Conservation (phyloP, 2,113 vertebrate species). For the Neodontobutis hainanensis region DNA sequence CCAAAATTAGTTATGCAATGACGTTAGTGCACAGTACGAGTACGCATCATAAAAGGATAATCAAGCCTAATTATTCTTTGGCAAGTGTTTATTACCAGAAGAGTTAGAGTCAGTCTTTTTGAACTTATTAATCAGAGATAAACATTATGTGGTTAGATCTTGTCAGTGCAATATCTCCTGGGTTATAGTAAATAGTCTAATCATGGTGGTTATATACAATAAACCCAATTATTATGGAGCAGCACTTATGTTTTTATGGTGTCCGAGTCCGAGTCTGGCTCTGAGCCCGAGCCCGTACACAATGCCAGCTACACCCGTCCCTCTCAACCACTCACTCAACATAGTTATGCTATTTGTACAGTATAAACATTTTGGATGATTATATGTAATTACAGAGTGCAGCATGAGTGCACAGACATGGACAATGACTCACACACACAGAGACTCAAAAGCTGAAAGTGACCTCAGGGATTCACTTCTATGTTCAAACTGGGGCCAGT, state of each 20-base stretch:
- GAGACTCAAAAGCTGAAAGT: conserved; percentile 27
- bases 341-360: conserved; percentile 66
- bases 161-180: background rate
- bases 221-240: background rate
- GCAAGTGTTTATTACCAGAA: background rate
- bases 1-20: background rate
- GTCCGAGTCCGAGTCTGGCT: conserved; percentile 41
- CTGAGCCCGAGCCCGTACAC: conserved; percentile 30
- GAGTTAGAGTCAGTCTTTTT: background rate
- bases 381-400: conserved; percentile 69
- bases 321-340: conserved; percentile 51
- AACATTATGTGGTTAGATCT: background rate
- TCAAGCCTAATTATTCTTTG: conserved; percentile 6
- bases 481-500: conserved; percentile 48
- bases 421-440: conserved; percentile 39
- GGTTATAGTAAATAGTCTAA: background rate
- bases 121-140: conserved; percentile 2
- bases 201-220: conserved; percentile 12
- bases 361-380: conserved; percentile 74
- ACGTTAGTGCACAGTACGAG: background rate
- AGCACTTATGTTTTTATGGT: conserved; percentile 3
- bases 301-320: conserved; percentile 30
- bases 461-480: conserved; percentile 58
- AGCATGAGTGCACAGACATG: conserved; percentile 35
- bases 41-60: conserved; percentile 1